Evolutionary conservation across 2,888 invertebrate species (phyloP), one percentile per base, ranked within the genome.

Genomic region (Sycophila texana): DNA sequence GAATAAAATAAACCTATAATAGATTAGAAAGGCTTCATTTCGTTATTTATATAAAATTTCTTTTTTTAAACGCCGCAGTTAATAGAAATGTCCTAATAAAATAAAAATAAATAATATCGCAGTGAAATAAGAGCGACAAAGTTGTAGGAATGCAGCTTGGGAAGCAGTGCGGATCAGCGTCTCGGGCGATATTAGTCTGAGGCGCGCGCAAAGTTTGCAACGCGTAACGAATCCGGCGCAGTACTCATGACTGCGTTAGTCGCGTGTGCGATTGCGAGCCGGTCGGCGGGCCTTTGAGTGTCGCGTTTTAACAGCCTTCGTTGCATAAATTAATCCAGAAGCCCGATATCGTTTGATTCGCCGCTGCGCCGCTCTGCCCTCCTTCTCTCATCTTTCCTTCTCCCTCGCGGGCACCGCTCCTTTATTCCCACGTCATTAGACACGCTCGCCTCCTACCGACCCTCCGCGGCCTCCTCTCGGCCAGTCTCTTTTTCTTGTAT

Each of bases 311-410:
- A 89, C 89, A 86, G 87, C 88, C 88, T 87, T 84, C 85, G 87
- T 87, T 88, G 89, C 88, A 89, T 89, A 89, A 89, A 90, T 90
- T 90, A 90, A 90, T 89, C 87, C 88, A 89, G 88, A 87, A 88
- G 89, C 86, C 87, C 84, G 87, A 89, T 90, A 89, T 89, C 89
- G 89, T 89, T 90, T 89, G 89, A 90, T 90, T 89, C 87, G 88
- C 89, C 89, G 89, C 87, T 71, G 53, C 57, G 61, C 68, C 72
- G 81, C 83, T 63, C 76, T 51, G 51, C 72, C 26, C 30, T 71
- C 20, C 39, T 18, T 47, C 63, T 68, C 61, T 67, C 75, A 53
- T 73, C 73, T 63, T 61, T 51, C 39, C 47, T 74, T 58, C 20
- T 66, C 49, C n/a, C 39, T 30, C 66, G n/a, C 63, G 58, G 26